phyloP scores from a whole-genome alignment of 2,888 invertebrate genomes.

The Hirtodrosophila duncani region DNA sequence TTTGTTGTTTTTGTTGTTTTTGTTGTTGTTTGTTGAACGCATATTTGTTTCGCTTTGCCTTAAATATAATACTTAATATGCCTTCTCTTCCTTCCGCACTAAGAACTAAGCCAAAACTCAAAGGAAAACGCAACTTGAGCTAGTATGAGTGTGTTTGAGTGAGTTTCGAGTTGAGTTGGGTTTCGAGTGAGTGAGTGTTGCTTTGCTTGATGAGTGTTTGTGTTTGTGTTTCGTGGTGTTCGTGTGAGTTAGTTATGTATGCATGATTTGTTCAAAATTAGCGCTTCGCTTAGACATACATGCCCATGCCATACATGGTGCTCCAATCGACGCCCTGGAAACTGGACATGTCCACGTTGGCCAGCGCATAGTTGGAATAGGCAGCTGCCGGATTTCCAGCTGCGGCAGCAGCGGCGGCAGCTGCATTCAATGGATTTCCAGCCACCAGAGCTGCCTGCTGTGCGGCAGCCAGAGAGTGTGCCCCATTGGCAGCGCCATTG shows the following conservation, averaged over 20 bases:
- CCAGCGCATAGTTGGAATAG: slow-evolving; percentile 88
- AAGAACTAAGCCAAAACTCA: slow-evolving; percentile 42
- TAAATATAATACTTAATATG: slow-evolving; percentile 68
- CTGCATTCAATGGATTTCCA: slow-evolving; percentile 79
- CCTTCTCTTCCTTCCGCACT: slow-evolving; percentile 41
- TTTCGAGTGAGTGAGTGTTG: slow-evolving; percentile 16
- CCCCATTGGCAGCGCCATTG: slow-evolving; percentile 50
- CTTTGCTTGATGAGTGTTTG: slow-evolving; percentile 33
- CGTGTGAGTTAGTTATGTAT: background rate
- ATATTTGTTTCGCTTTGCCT: slow-evolving; percentile 42
- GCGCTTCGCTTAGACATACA: slow-evolving; percentile 84
- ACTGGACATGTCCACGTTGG: slow-evolving; percentile 94
- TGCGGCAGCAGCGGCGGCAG: slow-evolving; percentile 80
- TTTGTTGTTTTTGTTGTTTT: slow-evolving; percentile 27
- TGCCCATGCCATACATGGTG: slow-evolving; percentile 94
- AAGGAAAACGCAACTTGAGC: slow-evolving; percentile 43
- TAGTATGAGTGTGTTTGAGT: slow-evolving; percentile 18
- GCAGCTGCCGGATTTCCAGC: slow-evolving; percentile 83
- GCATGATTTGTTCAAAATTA: slow-evolving; percentile 29
- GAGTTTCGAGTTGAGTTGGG: slow-evolving; percentile 8
- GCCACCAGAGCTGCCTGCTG: slow-evolving; percentile 76
- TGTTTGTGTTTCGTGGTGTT: background rate
- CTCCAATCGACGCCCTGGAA: slow-evolving; percentile 95
- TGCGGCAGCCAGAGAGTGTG: slow-evolving; percentile 79
- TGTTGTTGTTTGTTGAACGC: slow-evolving; percentile 41